phyloP scores from a whole-genome alignment of 2,113 vertebrate genomes.

The Narcine bancroftii region DNA sequence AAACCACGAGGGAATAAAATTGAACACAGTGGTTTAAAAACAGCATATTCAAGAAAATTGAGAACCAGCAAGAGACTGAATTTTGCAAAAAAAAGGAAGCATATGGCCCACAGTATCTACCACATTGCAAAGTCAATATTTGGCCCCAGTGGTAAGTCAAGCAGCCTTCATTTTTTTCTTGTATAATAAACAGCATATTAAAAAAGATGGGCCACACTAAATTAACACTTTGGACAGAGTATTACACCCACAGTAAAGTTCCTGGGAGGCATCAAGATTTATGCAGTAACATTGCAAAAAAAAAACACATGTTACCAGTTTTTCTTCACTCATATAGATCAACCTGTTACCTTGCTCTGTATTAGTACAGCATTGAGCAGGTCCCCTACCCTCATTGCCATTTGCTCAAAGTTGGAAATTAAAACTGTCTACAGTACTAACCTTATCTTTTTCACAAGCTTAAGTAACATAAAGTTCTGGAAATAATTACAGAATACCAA shows the following conservation, averaged over 20 bases:
- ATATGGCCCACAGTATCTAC: background rate
- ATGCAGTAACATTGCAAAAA: background rate
- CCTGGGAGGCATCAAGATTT: background rate
- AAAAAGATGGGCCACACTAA: background rate
- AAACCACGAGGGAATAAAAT: background rate
- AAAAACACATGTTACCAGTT: background rate
- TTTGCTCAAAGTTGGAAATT: background rate
- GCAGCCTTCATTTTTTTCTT: background rate
- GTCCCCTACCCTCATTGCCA: background rate
- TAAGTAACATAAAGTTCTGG: background rate
- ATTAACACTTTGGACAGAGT: background rate
- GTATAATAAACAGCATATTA: background rate
- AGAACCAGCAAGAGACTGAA: background rate
- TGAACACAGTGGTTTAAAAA: slow-evolving; percentile 31
- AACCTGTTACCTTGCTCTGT: background rate
- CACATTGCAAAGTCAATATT: background rate
- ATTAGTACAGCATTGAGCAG: background rate
- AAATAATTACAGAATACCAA: background rate
- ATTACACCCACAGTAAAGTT: background rate
- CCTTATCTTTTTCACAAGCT: background rate
- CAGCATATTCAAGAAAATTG: background rate
- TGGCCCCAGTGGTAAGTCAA: background rate
- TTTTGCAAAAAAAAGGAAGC: background rate
- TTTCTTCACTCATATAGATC: background rate
- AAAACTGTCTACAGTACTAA: background rate